Evolutionary conservation across 2,113 vertebrate species (phyloP), one percentile per base, ranked within the genome.

Genomic region (Leptocoma aspasia): DNA sequence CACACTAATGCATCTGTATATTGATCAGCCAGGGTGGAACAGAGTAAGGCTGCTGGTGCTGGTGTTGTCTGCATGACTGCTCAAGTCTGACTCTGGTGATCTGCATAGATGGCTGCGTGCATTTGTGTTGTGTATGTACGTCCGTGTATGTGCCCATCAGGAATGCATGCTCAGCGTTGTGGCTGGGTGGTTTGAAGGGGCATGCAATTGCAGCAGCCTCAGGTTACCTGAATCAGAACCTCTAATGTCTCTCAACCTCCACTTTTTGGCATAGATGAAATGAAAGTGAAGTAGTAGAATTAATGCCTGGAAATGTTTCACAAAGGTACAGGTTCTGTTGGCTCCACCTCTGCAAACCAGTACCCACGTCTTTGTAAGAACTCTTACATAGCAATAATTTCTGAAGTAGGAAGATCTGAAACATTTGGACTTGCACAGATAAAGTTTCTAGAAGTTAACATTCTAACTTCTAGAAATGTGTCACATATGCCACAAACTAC

Each of bases 71-170:
- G 44, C 24, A 14, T 3, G 15, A 82, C 20, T 60, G 22, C 22
- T 39, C 31, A 33, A 18, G 21, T 73, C 31, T 59, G 31, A 15
- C 35, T 52, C 26, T 35, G 44, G 24, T 49, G 15, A 41, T 59
- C 44, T 30, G 27, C 13, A 52, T 0, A 61, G 19, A 35, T 12
- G 37, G 9, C 15, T 85, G n/a, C n/a, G n/a, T n/a, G n/a, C n/a
- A n/a, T n/a, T n/a, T 10, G 7, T 47, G 8, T 1, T 39, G 50
- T 18, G 3, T 3, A 11, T 4, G 42, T 4, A 7, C 3, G 28
- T 20, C 23, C 2, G 5, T 21, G 18, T 21, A 21, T 3, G 4
- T 35, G 24, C 5, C 9, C 14, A 18, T 13, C 3, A 59, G 18
- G 12, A 59, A 41, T 1, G 4, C 6, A 7, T 3, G 27, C 23